These are phyloP conservation scores for Actenoides lindsayi DNA, from an alignment of 2,113 vertebrate species.

Conservation along the genomic window DNA sequence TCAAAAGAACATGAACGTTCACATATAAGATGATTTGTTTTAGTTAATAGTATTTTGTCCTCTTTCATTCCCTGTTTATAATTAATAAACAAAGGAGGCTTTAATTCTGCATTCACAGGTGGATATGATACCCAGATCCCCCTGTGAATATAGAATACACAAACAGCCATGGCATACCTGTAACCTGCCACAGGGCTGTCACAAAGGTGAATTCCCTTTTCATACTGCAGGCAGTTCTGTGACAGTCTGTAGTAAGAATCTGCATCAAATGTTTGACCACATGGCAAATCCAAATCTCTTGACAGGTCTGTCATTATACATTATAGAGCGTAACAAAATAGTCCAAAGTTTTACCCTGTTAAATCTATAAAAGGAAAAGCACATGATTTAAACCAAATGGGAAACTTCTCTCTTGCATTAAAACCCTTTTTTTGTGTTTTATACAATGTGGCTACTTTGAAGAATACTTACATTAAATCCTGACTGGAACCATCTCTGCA, in stretches of 20 bases:
- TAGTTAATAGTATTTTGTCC: background rate
- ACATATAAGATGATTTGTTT: background rate
- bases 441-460: slow-evolving; percentile 12
- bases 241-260: slow-evolving; percentile 35
- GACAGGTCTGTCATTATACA: slow-evolving; percentile 54
- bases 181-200: slow-evolving; percentile 32
- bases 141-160: background rate
- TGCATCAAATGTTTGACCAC: slow-evolving; percentile 30
- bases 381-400: slow-evolving; percentile 71
- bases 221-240: slow-evolving; percentile 2
- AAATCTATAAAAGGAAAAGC: slow-evolving; percentile 63
- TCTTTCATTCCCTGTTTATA: background rate
- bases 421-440: slow-evolving; percentile 7
- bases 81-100: background rate
- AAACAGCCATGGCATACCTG: background rate
- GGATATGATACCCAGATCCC: background rate
- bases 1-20: background rate
- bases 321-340: slow-evolving; percentile 62
- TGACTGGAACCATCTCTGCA: slow-evolving; percentile 20
- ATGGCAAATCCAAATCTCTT: slow-evolving; percentile 49
- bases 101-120: background rate
- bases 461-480: background rate
- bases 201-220: slow-evolving; percentile 18
- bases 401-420: background rate
- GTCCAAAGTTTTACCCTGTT: slow-evolving; percentile 57